Base-by-base conservation (phyloP, 2,797 vertebrate genomes). In the Tapirus indicus region DNA sequence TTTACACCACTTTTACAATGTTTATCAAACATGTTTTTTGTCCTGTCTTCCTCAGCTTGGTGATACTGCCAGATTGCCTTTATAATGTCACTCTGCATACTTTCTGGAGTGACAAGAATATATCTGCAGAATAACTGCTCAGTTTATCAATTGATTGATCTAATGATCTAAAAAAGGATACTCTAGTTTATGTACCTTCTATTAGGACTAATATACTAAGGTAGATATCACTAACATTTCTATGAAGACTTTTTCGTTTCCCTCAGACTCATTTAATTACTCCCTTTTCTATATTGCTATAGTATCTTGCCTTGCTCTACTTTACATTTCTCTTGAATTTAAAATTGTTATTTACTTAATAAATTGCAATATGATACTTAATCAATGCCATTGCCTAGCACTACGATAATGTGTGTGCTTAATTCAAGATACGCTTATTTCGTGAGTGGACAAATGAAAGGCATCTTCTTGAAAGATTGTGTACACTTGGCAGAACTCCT, bases 261-360 rank as follows among this genome's bases (percentile, higher is more conserved):
- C 17, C 25, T 91, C 3, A 88, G 23, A 35, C 5, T 92, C 16
- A 54, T 62, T 94, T 62, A 84, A n/a, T 27, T 49, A 58, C 7
- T 52, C 4, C 4, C 29, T 80, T 71, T 79, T 71, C 17, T 41
- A 10, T 83, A 79, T 54, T 56, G 49, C 5, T 64, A 2, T 16
- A 75, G 7, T 78, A 68, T 47, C 20, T 85, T 95, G 27, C 0
- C 21, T 84, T 78, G 41, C 1, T 88, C 29, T 93, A 41, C 60
- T 89, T 96, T 58, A 44, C 69, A n/a, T 86, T 91, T 91, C 71
- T n/a, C 38, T 90, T 94, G 21, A 88, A 62, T 47, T 90, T 14
- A 64, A 83, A 66, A 17, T 86, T 17, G 23, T 88, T 38, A 23
- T 84, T 92, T 78, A 49, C 84, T 85, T 82, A 84, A 18, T 58